phyloP scores from a whole-genome alignment of 2,888 invertebrate species.

The Idaea biselata region DNA sequence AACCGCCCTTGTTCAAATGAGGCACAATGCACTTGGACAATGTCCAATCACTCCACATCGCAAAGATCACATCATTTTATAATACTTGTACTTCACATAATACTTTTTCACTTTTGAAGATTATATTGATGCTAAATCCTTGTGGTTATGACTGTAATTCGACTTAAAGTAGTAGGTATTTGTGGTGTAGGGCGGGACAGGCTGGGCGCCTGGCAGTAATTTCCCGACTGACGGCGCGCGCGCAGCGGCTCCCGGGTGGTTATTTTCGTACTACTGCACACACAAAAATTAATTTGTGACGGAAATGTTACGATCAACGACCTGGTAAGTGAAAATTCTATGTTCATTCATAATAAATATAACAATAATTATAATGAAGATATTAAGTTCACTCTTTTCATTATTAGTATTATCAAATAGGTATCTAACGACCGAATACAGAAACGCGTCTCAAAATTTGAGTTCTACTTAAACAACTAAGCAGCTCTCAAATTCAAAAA shows the following conservation, averaged over 20 bases:
- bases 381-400: not conserved
- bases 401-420: no score
- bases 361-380: not conserved
- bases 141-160: slow-evolving; percentile 32
- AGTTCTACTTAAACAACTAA: no score
- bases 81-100: slow-evolving; percentile 30
- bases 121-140: slow-evolving; percentile 28
- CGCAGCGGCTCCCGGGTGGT: slow-evolving; percentile 72
- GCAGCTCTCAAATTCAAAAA: no score
- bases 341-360: not conserved
- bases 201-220: slow-evolving; percentile 49
- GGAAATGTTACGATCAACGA: slow-evolving; percentile 79
- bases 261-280: slow-evolving; percentile 77
- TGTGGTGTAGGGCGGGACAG: slow-evolving; percentile 50
- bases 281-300: slow-evolving; percentile 73
- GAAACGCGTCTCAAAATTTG: no score
- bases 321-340: slow-evolving; percentile 58
- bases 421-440: no score
- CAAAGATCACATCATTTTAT: slow-evolving; percentile 41
- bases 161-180: slow-evolving; percentile 36
- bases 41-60: slow-evolving; percentile 54
- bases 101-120: slow-evolving; percentile 24
- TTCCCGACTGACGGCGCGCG: slow-evolving; percentile 53
- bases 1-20: slow-evolving; percentile 46
- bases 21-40: slow-evolving; percentile 59